A percentile compares a stretch with the other conserved stretches of the same genome.
These are phyloP conservation scores for Pelobates fuscus DNA, from an alignment of 2,113 vertebrate species.

Conservation along the genomic window DNA sequence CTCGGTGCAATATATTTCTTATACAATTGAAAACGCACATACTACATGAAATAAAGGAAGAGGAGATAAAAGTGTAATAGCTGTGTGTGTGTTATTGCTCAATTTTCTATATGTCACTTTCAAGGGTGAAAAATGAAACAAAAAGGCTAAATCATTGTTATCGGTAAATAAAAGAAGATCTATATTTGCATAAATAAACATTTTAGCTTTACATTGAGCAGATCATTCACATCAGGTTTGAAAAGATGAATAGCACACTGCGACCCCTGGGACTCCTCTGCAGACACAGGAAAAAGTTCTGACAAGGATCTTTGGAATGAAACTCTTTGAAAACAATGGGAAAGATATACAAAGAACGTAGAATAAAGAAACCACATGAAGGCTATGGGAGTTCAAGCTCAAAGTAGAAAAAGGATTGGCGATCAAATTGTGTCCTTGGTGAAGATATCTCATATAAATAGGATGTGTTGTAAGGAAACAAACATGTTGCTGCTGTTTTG, in stretches of 20 bases:
- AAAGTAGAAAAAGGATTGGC: slow-evolving; percentile 36
- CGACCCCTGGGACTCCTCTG: slow-evolving; percentile 43
- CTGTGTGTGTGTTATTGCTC: slow-evolving; percentile 17
- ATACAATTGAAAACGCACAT: too few relatives aligned
- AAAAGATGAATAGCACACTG: slow-evolving; percentile 47
- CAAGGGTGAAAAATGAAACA: slow-evolving; percentile 31
- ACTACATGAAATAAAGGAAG: too few relatives aligned
- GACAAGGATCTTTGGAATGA: slow-evolving; percentile 51
- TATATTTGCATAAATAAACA: slow-evolving; percentile 50
- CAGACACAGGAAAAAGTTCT: slow-evolving; percentile 47
- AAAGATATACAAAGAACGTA: slow-evolving; percentile 44
- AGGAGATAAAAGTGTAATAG: not conserved
- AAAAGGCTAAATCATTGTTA: slow-evolving; percentile 41
- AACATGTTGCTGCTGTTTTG: not conserved
- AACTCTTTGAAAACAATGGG: slow-evolving; percentile 50
- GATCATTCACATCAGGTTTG: slow-evolving; percentile 43
- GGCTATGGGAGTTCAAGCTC: slow-evolving; percentile 42
- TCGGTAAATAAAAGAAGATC: slow-evolving; percentile 42
- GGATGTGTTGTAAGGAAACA: slow-evolving; percentile 11
- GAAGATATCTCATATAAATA: slow-evolving; percentile 41
- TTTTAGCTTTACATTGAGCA: slow-evolving; percentile 39
- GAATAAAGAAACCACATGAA: slow-evolving; percentile 44
- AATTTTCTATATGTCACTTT: slow-evolving; percentile 18
- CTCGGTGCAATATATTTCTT: too few relatives aligned
- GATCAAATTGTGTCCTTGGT: slow-evolving; percentile 48